Evolutionary conservation across 2,888 invertebrate genomes (phyloP), one percentile per base, ranked within the genome.

Genomic region (Archips xylosteana): DNA sequence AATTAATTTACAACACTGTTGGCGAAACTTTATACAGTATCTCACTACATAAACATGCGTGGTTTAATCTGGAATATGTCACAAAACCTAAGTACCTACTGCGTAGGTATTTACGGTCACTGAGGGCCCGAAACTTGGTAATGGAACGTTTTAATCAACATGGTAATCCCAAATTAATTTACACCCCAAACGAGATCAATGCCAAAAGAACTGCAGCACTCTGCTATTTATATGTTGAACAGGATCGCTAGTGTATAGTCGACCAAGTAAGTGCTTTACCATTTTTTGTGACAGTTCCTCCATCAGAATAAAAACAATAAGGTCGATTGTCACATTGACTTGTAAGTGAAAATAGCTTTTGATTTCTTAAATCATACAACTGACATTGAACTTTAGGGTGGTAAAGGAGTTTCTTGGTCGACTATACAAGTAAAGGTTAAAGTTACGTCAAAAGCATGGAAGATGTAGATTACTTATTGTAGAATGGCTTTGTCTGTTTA

Each of bases 181-280:
- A n/a, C 59, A 51, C 32, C 73, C 64, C 49, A 51, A 69, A 42
- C 34, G 51, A 60, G 64, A 69, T 68, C 69, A 73, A 68, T 68
- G 66, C 61, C 71, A 72, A 63, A 72, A 72, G 71, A 63, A 68
- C 62, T 72, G 72, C 72, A 72, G 57, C 57, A 12, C 32, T 47
- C 57, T 47, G 8, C 13, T 32, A 39, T 47, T 39, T 51, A 36
- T 60, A 15, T 39, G 32, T 32, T 5, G 10, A 47, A 57, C 47
- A 72, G 72, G 72, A 72, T 63, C 12, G 72, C 67, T 66, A 66
- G 54, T 54, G 23, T 23, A n/a, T n/a, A n/a, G n/a, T n/a, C n/a
- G n/a, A n/a, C n/a, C n/a, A n/a, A n/a, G n/a, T n/a, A n/a, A n/a
- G n/a, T n/a, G n/a, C n/a, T n/a, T n/a, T n/a, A n/a, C n/a, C n/a